Percentiles rank a stretch among this genome's conserved stretches.
Evolutionary conservation across 2,888 invertebrate species (phyloP).

Genomic region (Amblyjoppa proteus): DNA sequence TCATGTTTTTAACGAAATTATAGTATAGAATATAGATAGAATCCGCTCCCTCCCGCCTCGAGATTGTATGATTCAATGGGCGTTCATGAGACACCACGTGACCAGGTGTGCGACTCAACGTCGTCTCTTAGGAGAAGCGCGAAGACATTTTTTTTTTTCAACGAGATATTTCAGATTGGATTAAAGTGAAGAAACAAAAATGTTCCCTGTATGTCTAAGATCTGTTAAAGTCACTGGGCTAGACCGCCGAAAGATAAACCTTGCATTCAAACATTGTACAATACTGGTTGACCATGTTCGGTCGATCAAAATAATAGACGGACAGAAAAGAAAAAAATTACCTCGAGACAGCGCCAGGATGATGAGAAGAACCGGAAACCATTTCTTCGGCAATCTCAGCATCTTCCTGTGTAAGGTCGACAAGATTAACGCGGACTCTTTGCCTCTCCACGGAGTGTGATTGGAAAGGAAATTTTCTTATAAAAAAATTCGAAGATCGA

Average conservation of each 20-base stretch:
- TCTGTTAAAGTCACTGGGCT: neutral
- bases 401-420: neutral
- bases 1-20: neutral
- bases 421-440: neutral
- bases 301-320: neutral
- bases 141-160: neutral
- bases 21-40: neutral
- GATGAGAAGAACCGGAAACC: slow-evolving; percentile 8
- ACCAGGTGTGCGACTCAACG: slow-evolving; percentile 23
- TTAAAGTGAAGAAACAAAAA: neutral
- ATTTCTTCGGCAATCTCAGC: slow-evolving; percentile 7
- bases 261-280: neutral
- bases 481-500: neutral
- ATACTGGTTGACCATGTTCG: neutral
- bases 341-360: slow-evolving; percentile 32
- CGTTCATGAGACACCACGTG: slow-evolving; percentile 52
- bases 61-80: slow-evolving; percentile 54
- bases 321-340: neutral
- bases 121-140: neutral
- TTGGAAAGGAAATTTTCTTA: neutral
- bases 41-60: neutral
- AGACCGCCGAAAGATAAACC: no score
- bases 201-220: neutral
- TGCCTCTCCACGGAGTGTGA: neutral
- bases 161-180: neutral